Evolutionary conservation across 2,888 invertebrate species (phyloP), one percentile per base, ranked within the genome.

Genomic region (Drosophila colorata): DNA sequence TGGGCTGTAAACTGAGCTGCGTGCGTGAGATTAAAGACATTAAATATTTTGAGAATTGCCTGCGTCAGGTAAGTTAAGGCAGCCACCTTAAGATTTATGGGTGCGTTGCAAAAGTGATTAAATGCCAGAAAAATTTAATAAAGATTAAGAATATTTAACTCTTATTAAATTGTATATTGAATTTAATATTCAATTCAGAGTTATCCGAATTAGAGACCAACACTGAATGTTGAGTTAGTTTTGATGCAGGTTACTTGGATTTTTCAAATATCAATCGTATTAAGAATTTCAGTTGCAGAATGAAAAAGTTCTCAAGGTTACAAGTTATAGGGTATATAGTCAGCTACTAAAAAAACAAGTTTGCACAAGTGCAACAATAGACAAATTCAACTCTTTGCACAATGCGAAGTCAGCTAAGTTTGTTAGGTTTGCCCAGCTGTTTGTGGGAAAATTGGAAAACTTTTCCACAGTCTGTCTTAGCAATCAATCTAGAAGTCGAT

Each of bases 361-460:
- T 0, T 25, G 16, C 8, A 2, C 8, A 41, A 38, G 18, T 33
- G 35, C 43, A 67, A 68, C 51, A 74, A 67, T 51, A 13, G 41
- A 23, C 55, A 18, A 18, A 49, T 64, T 28, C n/a, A 63, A 59
- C 31, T 56, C 53, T 55, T 56, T 43, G 25, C 49, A 60, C 48
- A 70, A 53, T 70, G 43, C 20, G 43, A 38, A 47, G 44, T 38
- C 41, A 41, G 53, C 41, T 47, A 55, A 51, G 46, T 56, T 7
- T 41, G 44, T 55, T 55, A 77, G 74, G 66, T 74, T 31, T 65
- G 3, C 23, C 25, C 49, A 59, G 31, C 33, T 67, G 53, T 4
- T 33, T 64, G 55, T 51, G 18, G 44, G 46, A 41, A 69, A 76
- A 74, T 74, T 65, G 58, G 63, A 76, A 78, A 76, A 78, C 61